Percentiles rank a stretch among this genome's conserved stretches.
phyloP scores from a whole-genome alignment of 2,113 vertebrate species.

The Ia io region DNA sequence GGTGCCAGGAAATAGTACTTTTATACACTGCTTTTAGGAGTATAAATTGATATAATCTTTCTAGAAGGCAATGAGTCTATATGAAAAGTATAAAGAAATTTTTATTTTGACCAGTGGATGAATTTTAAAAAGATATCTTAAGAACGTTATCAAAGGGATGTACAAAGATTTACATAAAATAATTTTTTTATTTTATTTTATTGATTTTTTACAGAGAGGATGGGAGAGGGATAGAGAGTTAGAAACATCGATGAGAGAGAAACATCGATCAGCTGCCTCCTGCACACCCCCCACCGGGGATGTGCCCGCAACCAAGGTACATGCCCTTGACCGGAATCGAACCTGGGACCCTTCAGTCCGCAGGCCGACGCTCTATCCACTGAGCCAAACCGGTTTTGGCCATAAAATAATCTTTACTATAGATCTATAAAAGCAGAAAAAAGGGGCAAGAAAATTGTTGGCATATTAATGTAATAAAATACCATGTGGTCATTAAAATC shows the following conservation, averaged over 20 bases:
- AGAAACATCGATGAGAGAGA: too few relatives aligned
- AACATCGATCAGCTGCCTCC: too few relatives aligned
- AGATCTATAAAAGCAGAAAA: conserved; percentile 19
- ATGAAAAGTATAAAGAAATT: neutral
- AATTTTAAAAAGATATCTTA: neutral
- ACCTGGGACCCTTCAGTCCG: too few relatives aligned
- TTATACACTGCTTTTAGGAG: neutral
- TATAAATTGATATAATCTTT: conserved; percentile 11
- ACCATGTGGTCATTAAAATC: neutral
- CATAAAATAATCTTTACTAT: neutral
- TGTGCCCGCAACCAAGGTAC: too few relatives aligned
- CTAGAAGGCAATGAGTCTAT: neutral
- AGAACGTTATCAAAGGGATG: neutral
- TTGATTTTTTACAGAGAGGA: too few relatives aligned
- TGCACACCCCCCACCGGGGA: too few relatives aligned
- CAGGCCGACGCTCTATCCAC: too few relatives aligned
- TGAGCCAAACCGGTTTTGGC: too few relatives aligned
- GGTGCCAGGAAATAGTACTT: neutral
- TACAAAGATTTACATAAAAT: neutral
- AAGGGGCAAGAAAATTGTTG: neutral
- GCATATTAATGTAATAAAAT: conserved; percentile 23
- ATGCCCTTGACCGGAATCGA: too few relatives aligned
- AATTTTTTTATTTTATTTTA: too few relatives aligned
- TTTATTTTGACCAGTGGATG: neutral
- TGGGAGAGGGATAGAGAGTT: too few relatives aligned